Evolutionary conservation across 1,140 invertebrate genomes (phyloP), one percentile per base, ranked within the genome.

Genomic region (Achatina immaculata): DNA sequence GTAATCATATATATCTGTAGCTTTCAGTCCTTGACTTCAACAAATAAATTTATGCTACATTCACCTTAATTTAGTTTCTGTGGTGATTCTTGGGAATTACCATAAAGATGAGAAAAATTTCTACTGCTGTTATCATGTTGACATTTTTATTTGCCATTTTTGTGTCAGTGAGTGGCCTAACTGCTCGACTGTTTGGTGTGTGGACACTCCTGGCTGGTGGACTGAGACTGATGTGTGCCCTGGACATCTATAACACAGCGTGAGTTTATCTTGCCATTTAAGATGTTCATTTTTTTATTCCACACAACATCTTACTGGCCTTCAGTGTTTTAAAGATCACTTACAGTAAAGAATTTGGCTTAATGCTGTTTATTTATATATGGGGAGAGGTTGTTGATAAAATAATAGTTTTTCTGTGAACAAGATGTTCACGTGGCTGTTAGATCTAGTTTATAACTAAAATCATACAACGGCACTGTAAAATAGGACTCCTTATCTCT

Each of bases 141-240:
- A n/a, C n/a, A n/a, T n/a, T n/a, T n/a, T n/a, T n/a, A n/a, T n/a
- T n/a, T n/a, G n/a, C n/a, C n/a, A 78, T 73, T 76, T 83, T 72
- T 58, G 40, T 83, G 72, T 43, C 76, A 86, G 87, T 85, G 24
- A 86, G 81, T 79, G 80, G 72, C 43, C 82, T 87, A 31, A 78
- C 82, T 42, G 85, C 86, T 45, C 72, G 87, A 28, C 81, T 88
- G 21, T 88, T 87, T 84, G 88, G 87, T 43, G 51, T 87, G 36
- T 88, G 87, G 86, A 86, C 86, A 21, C 76, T 89, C 24, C 40
- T 88, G 65, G 42, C 85, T 48, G 86, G 76, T 31, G 69, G 81
- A 58, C 65, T 88, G 11, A 81, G 83, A 43, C 71, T 85, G 45
- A 71, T 48, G 4, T 85, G 84, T 84, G 82, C 84, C 36, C 55